Percentiles rank a stretch among this genome's conserved stretches.
These are phyloP conservation scores for Acanthiza pusilla DNA, from an alignment of 2,797 vertebrate genomes.

Conservation along the genomic window DNA sequence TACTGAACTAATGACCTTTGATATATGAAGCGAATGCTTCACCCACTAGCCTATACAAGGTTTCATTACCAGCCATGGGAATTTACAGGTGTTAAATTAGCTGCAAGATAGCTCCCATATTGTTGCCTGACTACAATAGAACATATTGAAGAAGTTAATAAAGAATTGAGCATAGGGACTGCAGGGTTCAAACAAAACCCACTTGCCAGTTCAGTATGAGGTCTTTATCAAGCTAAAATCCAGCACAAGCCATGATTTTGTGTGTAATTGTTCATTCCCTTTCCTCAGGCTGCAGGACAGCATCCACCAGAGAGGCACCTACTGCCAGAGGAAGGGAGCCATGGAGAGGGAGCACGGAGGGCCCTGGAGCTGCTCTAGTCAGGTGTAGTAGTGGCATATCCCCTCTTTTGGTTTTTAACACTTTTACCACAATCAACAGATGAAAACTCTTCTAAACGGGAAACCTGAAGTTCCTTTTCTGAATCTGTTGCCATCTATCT, in stretches of 20 bases:
- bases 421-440: background rate
- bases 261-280: background rate
- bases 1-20: slow-evolving; percentile 56
- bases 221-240: background rate
- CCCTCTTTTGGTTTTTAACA: background rate
- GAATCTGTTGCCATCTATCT: background rate
- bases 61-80: slow-evolving; percentile 56
- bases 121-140: slow-evolving; percentile 15
- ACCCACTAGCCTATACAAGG: background rate
- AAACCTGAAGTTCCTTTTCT: background rate
- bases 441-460: background rate
- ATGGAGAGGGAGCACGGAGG: background rate
- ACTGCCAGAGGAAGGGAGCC: background rate
- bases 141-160: slow-evolving; percentile 57
- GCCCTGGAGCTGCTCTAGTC: background rate
- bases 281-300: background rate
- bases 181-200: background rate
- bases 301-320: background rate
- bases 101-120: slow-evolving; percentile 46
- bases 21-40: slow-evolving; percentile 49
- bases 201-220: slow-evolving; percentile 12
- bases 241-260: accelerated
- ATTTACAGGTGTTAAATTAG: slow-evolving; percentile 65
- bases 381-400: accelerated
- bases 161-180: background rate